Conservation (phyloP, 2,113 vertebrate genomes). For the Actinemys pallida region DNA sequence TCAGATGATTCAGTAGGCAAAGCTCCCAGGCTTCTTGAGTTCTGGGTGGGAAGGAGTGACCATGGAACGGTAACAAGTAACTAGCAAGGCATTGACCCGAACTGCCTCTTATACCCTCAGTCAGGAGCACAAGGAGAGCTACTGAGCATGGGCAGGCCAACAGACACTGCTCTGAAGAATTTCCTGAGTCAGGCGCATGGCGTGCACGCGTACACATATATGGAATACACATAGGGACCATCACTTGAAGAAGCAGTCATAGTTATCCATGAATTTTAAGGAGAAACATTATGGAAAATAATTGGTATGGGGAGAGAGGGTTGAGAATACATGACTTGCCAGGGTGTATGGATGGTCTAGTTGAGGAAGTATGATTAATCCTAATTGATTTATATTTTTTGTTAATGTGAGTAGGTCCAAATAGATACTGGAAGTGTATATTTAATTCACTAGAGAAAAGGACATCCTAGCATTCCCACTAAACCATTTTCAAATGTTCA, state of each 20-base stretch:
- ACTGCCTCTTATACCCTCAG: too few species aligned
- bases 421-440: not conserved
- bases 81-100: too few species aligned
- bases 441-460: not conserved
- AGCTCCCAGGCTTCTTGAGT: too few species aligned
- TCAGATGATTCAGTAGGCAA: too few species aligned
- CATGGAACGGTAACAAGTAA: too few species aligned
- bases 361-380: not conserved
- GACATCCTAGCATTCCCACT: not conserved
- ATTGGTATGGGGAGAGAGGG: not conserved
- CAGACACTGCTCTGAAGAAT: too few species aligned
- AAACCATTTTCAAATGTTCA: not conserved
- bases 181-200: too few species aligned
- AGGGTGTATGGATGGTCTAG: not conserved
- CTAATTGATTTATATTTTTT: not conserved
- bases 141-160: too few species aligned
- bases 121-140: too few species aligned
- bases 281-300: not conserved
- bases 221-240: too few species aligned
- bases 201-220: too few species aligned
- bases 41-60: too few species aligned
- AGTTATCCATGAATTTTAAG: not conserved
- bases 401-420: not conserved
- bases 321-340: not conserved
- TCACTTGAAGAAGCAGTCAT: not conserved